Conservation (phyloP, 2,797 vertebrate genomes). For the Falco naumanni region DNA sequence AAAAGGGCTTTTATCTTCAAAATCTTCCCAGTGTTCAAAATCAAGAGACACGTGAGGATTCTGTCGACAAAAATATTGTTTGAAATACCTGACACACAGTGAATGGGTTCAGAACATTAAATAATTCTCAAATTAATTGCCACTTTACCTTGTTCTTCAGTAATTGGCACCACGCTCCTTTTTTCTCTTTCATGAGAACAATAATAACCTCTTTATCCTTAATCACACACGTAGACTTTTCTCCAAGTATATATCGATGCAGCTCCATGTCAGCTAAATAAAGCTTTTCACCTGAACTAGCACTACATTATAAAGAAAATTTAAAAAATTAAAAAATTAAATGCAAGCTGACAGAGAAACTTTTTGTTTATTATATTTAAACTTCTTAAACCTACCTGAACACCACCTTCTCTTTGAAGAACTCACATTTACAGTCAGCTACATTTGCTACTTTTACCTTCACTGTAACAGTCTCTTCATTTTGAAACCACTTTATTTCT, state of each 20-base stretch:
- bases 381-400: slow-evolving; percentile 75
- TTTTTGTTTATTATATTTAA: neutral
- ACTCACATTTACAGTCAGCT: slow-evolving; percentile 66
- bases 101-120: neutral
- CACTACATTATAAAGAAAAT: slow-evolving; percentile 51
- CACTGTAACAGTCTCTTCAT: slow-evolving; percentile 62
- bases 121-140: neutral
- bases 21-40: slow-evolving; percentile 78
- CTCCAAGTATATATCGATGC: slow-evolving; percentile 51
- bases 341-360: neutral
- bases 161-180: slow-evolving; percentile 64
- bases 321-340: neutral
- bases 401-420: slow-evolving; percentile 70
- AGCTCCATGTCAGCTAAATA: slow-evolving; percentile 78
- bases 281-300: slow-evolving; percentile 70
- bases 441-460: slow-evolving; percentile 64
- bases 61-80: slow-evolving; percentile 61
- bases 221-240: slow-evolving; percentile 62
- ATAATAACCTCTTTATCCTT: slow-evolving; percentile 65
- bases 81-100: neutral
- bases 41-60: slow-evolving; percentile 76
- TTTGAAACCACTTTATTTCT: slow-evolving; percentile 81
- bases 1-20: slow-evolving; percentile 66
- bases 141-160: slow-evolving; percentile 72
- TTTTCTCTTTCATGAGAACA: slow-evolving; percentile 68